phyloP scores from a whole-genome alignment of 2,797 vertebrate genomes.

The Nyctibius grandis region DNA sequence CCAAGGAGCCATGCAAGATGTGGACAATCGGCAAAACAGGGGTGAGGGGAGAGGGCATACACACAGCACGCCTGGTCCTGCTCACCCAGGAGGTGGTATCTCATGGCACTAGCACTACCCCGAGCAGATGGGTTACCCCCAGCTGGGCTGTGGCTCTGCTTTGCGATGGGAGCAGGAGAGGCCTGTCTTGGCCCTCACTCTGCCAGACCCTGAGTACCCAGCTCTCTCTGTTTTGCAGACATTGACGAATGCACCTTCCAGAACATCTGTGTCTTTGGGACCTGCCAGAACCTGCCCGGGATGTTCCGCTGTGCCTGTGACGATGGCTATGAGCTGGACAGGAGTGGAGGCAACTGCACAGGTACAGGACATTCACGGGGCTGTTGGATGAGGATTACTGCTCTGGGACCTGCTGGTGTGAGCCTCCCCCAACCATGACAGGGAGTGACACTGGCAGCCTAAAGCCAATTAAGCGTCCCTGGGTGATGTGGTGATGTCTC shows the following conservation, averaged over 20 bases:
- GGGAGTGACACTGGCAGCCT: background rate
- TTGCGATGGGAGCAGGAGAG: background rate
- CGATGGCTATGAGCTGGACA: conserved; percentile 90
- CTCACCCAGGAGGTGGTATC: background rate
- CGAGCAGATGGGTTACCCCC: background rate
- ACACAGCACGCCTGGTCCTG: background rate
- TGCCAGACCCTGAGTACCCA: background rate
- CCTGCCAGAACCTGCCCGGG: conserved; percentile 92
- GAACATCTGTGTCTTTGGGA: conserved; percentile 91
- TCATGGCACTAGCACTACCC: background rate
- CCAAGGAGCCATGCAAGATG: background rate
- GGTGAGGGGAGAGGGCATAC: background rate
- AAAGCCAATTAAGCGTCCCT: rapidly evolving
- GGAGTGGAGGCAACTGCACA: conserved; percentile 90
- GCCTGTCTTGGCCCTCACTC: background rate
- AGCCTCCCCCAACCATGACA: background rate
- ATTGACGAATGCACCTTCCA: conserved; percentile 93
- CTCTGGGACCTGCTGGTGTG: background rate
- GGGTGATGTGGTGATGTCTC: background rate
- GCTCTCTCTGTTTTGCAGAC: conserved; percentile 73
- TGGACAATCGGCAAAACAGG: background rate
- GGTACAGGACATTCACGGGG: conserved; percentile 46
- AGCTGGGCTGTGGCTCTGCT: background rate
- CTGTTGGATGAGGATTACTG: background rate
- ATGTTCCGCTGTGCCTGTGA: conserved; percentile 93